Base-by-base conservation (phyloP, 23 tunicate genomes). In the Oikopleura vanhoeffeni region DNA sequence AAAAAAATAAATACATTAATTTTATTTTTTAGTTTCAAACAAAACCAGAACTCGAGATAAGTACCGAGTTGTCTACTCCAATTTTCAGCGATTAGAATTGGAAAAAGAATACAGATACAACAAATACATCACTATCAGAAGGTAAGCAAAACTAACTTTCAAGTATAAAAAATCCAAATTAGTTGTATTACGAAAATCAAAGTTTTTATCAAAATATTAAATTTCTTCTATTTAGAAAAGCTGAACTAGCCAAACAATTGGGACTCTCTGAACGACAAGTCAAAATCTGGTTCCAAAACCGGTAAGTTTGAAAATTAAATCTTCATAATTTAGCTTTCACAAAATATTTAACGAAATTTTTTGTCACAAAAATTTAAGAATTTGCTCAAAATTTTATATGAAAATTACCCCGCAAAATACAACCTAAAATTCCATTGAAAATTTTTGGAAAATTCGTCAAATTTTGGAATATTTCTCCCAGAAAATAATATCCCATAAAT, bases 241-340 rank as follows among this genome's bases (percentile, higher is more conserved):
- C 91, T 4, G 99, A 95, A 83, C 75, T 95, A 40, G 96, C 99
- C 40, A 88, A 83, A 38, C 92, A 88, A 57, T 90, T 95, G 33
- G 76, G 87, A 40, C 83, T 95, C 32, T 88, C 91, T 76, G 99
- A 95, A 71, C 87, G 99, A 39, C 99, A 95, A 84, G 86, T 95
- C 24, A 95, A 95, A 75, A 95, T 95, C 3, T 95, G 99, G 99
- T 95, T 95, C 85, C 99, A 95, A 84, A 95, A 95, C 79, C 87
- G 99, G 40, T 88, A 95, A 39, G 96, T 71, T 8, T 24, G 24
- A 49, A 49, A 49, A 49, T 49, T n/a, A n/a, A n/a, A n/a, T n/a
- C n/a, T n/a, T n/a, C n/a, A n/a, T n/a, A n/a, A n/a, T n/a, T n/a
- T n/a, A n/a, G n/a, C n/a, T n/a, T n/a, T n/a, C n/a, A n/a, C n/a